Percentiles rank a stretch among this genome's conserved stretches.
These are phyloP conservation scores for Synanthedon myopaeformis DNA, from an alignment of 2,888 invertebrate species.

Conservation along the genomic window DNA sequence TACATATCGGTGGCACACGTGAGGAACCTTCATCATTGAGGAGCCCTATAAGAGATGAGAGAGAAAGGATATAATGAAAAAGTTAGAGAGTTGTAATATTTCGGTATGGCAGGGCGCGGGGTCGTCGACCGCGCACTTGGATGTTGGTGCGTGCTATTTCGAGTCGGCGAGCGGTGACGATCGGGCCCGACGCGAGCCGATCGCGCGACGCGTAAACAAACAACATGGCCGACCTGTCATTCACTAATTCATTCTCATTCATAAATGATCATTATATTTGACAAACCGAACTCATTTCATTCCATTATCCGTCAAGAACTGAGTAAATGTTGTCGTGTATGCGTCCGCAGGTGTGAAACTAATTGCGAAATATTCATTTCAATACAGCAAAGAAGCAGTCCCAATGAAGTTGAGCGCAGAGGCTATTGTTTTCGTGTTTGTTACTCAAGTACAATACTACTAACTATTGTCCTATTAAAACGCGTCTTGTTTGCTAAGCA, in stretches of 20 bases:
- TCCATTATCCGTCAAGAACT: slow-evolving; percentile 21
- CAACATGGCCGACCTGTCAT: slow-evolving; percentile 65
- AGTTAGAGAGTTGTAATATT: slow-evolving; percentile 54
- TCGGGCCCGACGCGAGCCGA: slow-evolving; percentile 43
- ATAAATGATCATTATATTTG: slow-evolving; percentile 58
- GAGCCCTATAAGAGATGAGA: not conserved
- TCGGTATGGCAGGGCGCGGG: slow-evolving; percentile 58
- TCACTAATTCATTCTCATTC: slow-evolving; percentile 70
- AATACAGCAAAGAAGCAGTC: too few species aligned
- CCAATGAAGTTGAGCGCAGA: too few species aligned
- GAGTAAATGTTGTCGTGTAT: slow-evolving; percentile 9
- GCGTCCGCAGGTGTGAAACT: too few species aligned
- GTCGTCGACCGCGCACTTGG: slow-evolving; percentile 62
- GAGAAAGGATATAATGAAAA: slow-evolving; percentile 32
- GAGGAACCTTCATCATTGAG: not conserved
- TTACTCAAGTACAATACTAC: too few species aligned
- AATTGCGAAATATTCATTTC: too few species aligned
- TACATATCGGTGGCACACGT: too few species aligned
- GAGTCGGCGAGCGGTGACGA: slow-evolving; percentile 50
- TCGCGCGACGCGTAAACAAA: slow-evolving; percentile 61
- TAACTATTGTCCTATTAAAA: too few species aligned
- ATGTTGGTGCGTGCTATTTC: slow-evolving; percentile 63
- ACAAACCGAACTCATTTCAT: slow-evolving; percentile 33
- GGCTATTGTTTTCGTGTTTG: too few species aligned
- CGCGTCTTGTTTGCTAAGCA: too few species aligned